Evolutionary conservation across 2,888 invertebrate species (phyloP).

Genomic region (Suillia variegata): DNA sequence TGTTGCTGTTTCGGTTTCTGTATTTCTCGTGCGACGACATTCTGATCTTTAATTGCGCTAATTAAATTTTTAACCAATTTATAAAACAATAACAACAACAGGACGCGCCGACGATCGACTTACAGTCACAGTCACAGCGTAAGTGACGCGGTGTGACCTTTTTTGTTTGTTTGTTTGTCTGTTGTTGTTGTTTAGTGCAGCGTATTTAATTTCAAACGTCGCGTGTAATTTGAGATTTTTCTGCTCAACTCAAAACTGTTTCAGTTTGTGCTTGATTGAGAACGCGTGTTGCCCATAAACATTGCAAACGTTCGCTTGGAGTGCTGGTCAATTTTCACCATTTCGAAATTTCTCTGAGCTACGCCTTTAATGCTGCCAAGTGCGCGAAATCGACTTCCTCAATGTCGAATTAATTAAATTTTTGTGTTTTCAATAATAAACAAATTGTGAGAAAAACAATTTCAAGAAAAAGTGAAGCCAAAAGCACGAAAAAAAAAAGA

Average conservation of each 20-base stretch:
- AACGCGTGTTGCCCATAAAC: conserved; percentile 23
- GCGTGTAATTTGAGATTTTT: neutral
- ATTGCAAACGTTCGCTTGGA: conserved; percentile 46
- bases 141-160: conserved; percentile 8
- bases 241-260: neutral
- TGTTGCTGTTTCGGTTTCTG: neutral
- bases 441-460: neutral
- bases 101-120: no score
- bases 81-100: conserved; percentile 37
- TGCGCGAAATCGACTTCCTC: neutral
- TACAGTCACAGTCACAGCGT: no score
- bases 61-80: conserved; percentile 51
- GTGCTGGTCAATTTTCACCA: neutral
- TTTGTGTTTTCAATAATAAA: neutral
- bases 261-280: conserved; percentile 13
- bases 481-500: no score
- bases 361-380: no score
- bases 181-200: no score
- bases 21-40: neutral
- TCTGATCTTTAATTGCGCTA: conserved; percentile 21
- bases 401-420: neutral
- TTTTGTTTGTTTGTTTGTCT: neutral
- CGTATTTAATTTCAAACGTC: neutral
- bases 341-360: no score
- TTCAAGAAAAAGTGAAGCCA: conserved; percentile 47